Percentiles rank a stretch among this genome's conserved stretches.
Conservation (phyloP, 2,797 vertebrate species). For the Macropodus opercularis region DNA sequence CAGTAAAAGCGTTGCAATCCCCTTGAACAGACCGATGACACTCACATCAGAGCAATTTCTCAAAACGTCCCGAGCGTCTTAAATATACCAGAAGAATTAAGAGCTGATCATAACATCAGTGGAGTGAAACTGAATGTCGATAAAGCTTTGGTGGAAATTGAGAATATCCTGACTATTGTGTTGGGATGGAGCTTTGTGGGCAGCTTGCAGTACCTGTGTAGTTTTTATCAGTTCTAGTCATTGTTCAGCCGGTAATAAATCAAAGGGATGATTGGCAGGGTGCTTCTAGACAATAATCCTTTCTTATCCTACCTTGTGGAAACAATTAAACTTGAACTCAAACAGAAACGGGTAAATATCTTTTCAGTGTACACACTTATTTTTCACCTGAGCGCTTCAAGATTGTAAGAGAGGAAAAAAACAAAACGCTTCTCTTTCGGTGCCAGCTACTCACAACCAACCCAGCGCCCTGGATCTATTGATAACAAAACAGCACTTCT, state of each 20-base stretch:
- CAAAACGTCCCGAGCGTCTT: conserved; percentile 21
- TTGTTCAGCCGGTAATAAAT: conserved; percentile 17
- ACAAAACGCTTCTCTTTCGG: conserved; percentile 45
- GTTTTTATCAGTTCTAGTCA: conserved; percentile 15
- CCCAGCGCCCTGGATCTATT: conserved; percentile 54
- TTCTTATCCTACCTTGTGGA: conserved; percentile 47
- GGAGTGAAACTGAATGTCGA: conserved; percentile 17
- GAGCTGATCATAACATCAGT: conserved; percentile 24
- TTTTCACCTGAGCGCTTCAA: conserved; percentile 48
- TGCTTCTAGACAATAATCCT: conserved; percentile 16
- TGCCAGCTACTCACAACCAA: conserved; percentile 44
- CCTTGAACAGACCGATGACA: conserved; percentile 62
- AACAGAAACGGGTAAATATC: conserved; percentile 27
- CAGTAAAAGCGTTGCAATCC: conserved; percentile 59
- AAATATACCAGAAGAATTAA: conserved; percentile 19
- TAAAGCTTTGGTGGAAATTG: conserved; percentile 16
- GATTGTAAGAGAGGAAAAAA: conserved; percentile 39
- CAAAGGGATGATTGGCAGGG: conserved; percentile 33
- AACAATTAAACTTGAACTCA: conserved; percentile 34
- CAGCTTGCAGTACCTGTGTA: neutral
- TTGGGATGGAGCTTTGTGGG: conserved; percentile 18
- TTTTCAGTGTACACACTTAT: conserved; percentile 37
- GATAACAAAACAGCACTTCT: conserved; percentile 60
- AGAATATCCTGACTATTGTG: conserved; percentile 21
- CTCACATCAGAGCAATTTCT: conserved; percentile 53